Evolutionary conservation across 2,113 vertebrate genomes (phyloP), one percentile per base, ranked within the genome.

Genomic region (Lonchura striata): DNA sequence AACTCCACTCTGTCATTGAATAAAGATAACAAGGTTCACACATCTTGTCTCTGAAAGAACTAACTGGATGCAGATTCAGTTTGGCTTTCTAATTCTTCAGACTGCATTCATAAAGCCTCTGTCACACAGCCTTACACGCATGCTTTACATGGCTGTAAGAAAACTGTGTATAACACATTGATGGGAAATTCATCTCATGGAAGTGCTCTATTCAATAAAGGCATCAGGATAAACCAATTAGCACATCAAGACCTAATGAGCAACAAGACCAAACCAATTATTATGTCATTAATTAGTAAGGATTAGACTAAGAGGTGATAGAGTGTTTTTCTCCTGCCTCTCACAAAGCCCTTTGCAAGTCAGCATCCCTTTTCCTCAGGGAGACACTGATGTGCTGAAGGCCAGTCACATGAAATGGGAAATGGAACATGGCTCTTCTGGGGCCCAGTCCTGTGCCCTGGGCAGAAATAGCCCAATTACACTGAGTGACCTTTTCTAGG

Each of bases 241-340:
- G 59, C 56, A 63, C 69, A 59, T 71, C 42, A 75, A 71, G 86
- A 54, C 35, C 66, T 91, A 93, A 90, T 24, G 42, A 90, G 35
- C 71, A 86, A 50, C 21, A 74, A 63, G 46, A 82, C 46, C 35
- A 76, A 88, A 44, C n/a, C 30, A 94, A 74, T 95, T 82, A 88
- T 50, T 77, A 57, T 54, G 54, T 65, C 30, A 27, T 80, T 95
- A 82, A 79, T 87, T 92, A 88, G 21, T 30, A 61, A 72, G 53
- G 28, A 50, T 95, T 93, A 86, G 54, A 35, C 28, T 74, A 57
- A 74, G 74, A 53, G 54, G 27, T 80, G 54, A 57, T 61, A 53
- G 71, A 93, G 18, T 42, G 41, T 8, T 72, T 94, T 90, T 77
- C 79, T 90, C 63, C 63, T 92, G 50, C 61, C 76, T 77, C 41